phyloP scores from a whole-genome alignment of 2,888 invertebrate species.

The Eudasyphora cyanicolor region DNA sequence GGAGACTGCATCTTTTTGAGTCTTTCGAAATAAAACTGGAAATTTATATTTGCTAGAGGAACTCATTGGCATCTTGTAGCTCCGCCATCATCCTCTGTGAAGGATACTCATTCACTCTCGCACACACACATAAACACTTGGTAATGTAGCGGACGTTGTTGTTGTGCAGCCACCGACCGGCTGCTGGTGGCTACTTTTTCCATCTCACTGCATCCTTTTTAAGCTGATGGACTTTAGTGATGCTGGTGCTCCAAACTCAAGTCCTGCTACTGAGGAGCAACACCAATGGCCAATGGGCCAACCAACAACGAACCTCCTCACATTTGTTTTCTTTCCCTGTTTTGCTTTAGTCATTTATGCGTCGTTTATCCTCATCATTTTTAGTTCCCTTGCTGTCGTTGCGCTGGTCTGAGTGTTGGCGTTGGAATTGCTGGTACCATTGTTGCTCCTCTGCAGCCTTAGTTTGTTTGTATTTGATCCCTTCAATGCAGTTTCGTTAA shows the following conservation, averaged over 20 bases:
- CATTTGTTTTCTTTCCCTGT: slow-evolving; percentile 43
- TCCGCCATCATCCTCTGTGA: slow-evolving; percentile 11
- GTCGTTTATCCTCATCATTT: slow-evolving; percentile 65
- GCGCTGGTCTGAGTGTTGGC: neutral
- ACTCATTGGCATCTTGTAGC: slow-evolving; percentile 52
- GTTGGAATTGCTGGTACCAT: slow-evolving; percentile 25
- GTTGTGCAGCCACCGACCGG: neutral
- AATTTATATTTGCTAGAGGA: slow-evolving; percentile 56
- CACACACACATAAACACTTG: neutral
- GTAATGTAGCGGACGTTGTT: slow-evolving; percentile 10
- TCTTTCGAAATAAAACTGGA: slow-evolving; percentile 51
- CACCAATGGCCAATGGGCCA: neutral
- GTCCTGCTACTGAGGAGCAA: neutral
- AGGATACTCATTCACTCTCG: neutral
- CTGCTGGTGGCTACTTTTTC: neutral
- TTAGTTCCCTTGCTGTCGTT: slow-evolving; percentile 25
- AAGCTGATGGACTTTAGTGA: slow-evolving; percentile 56
- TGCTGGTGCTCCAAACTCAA: neutral
- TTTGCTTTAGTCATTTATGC: slow-evolving; percentile 64
- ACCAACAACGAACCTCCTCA: neutral
- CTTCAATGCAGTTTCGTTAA: slow-evolving; percentile 61
- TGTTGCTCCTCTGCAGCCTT: slow-evolving; percentile 41
- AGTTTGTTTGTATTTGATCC: slow-evolving; percentile 59
- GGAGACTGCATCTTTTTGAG: slow-evolving; percentile 37
- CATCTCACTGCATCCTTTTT: slow-evolving; percentile 51